Evolutionary conservation across 2,797 vertebrate genomes (phyloP).

Genomic region (Argyrosomus regius): DNA sequence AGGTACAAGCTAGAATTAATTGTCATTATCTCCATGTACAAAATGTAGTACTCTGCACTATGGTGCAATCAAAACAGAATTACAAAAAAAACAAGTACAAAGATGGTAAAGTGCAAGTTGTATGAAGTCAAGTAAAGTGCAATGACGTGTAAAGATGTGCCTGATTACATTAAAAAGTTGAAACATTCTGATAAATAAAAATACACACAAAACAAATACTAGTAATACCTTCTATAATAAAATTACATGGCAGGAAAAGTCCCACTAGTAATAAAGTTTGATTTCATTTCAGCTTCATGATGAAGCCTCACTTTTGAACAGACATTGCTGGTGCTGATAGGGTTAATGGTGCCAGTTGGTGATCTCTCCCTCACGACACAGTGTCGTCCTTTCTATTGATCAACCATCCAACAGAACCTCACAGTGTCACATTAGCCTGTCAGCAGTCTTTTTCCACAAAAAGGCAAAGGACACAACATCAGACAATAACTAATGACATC

Average conservation of each 20-base stretch:
- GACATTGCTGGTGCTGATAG: background rate
- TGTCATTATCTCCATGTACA: background rate
- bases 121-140: background rate
- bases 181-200: no score
- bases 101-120: background rate
- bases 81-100: background rate
- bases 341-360: conserved; percentile 21
- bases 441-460: conserved; percentile 37
- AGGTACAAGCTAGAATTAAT: background rate
- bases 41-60: no score
- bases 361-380: conserved; percentile 49
- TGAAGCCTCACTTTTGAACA: background rate
- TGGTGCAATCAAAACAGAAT: background rate
- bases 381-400: conserved; percentile 39
- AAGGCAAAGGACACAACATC: conserved; percentile 19
- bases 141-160: no score
- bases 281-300: background rate
- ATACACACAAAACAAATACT: background rate
- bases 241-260: no score
- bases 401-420: conserved; percentile 31
- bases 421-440: conserved; percentile 39
- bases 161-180: no score
- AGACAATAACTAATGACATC: conserved; percentile 64
- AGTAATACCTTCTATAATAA: background rate
- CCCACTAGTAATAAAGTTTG: no score